Evolutionary conservation across 2,888 invertebrate genomes (phyloP).

Genomic region (Trimorus sp.): DNA sequence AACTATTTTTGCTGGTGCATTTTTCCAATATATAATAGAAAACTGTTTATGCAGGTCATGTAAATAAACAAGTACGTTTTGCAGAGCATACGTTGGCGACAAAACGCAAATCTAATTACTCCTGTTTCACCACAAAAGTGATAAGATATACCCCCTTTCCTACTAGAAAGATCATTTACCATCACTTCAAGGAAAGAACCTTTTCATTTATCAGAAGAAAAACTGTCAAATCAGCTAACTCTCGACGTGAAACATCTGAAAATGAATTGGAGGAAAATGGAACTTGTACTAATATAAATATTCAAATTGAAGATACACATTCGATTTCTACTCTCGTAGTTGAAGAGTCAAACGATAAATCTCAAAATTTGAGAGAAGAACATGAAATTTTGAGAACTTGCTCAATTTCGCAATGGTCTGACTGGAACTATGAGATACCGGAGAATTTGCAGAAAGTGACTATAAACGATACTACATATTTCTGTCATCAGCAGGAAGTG

Average conservation of each 20-base stretch:
- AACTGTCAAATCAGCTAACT: background rate
- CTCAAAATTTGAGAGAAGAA: too few relatives aligned
- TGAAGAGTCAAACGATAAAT: background rate
- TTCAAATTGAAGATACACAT: conserved; percentile 7
- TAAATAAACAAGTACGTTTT: conserved; percentile 3
- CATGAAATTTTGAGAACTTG: background rate
- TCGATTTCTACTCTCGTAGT: conserved; percentile 12
- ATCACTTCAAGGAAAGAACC: conserved; percentile 1
- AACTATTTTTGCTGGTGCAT: background rate
- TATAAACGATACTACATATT: conserved; percentile 28
- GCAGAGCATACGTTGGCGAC: background rate
- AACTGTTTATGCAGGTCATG: conserved; percentile 6
- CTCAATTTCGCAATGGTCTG: conserved; percentile 34
- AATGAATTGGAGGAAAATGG: too few relatives aligned
- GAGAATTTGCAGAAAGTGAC: conserved; percentile 12
- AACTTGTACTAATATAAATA: background rate
- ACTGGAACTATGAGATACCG: conserved; percentile 26
- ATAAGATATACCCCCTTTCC: conserved; percentile 1
- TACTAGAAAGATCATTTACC: background rate
- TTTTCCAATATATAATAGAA: background rate
- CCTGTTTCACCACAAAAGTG: background rate
- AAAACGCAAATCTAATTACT: background rate
- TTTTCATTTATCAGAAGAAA: background rate
- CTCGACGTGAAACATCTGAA: too few relatives aligned
- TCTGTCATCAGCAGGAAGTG: conserved; percentile 28